Conservation (phyloP, 1,140 invertebrate species). For the Drosophila cardini region DNA sequence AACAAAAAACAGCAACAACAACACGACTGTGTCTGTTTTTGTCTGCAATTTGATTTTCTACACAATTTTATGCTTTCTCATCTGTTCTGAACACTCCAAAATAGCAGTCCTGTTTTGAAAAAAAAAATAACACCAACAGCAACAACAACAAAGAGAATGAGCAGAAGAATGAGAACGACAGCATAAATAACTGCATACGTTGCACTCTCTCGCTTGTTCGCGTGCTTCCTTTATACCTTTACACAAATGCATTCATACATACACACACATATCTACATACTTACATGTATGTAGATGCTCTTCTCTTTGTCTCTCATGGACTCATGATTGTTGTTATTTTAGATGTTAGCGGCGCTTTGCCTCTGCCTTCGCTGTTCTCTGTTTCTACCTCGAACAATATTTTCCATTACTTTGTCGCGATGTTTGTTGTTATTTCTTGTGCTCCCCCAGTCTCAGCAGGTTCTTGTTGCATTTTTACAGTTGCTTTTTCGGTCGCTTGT, state of each 20-base stretch:
- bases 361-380: constrained; percentile 38
- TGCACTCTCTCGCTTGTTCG: constrained; percentile 47
- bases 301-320: constrained; percentile 22
- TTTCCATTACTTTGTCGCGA: constrained; percentile 71
- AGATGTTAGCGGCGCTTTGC: constrained; percentile 44
- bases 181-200: constrained; percentile 72
- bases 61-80: constrained; percentile 67
- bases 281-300: not conserved
- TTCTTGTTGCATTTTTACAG: constrained; percentile 78
- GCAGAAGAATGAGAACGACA: constrained; percentile 13
- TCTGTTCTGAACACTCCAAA: constrained; percentile 64
- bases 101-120: constrained; percentile 42
- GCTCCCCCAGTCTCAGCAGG: constrained; percentile 51
- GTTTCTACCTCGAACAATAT: constrained; percentile 62
- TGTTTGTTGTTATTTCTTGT: constrained; percentile 52
- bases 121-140: constrained; percentile 14
- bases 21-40: constrained; percentile 49
- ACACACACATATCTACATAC: too few species aligned
- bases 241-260: constrained; percentile 7
- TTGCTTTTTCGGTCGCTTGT: constrained; percentile 48
- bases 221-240: constrained; percentile 12
- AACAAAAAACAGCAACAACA: constrained; percentile 44
- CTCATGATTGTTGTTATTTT: constrained; percentile 62
- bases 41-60: constrained; percentile 74
- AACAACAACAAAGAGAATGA: constrained; percentile 14